Percentiles rank a stretch among this genome's conserved stretches.
Evolutionary conservation across 2,888 invertebrate species (phyloP).

Genomic region (Andrena flavipes): DNA sequence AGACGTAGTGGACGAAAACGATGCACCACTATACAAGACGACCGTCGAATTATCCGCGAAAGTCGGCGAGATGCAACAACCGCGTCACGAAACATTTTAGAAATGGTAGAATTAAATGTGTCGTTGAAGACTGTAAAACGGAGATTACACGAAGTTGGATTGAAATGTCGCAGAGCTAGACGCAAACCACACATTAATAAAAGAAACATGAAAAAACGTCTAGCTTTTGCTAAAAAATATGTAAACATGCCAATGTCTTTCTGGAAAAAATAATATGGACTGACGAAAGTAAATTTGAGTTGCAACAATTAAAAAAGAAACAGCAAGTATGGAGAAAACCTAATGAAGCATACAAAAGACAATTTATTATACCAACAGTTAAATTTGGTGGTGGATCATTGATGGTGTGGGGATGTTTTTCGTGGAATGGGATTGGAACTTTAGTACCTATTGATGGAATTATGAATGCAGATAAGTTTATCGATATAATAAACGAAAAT

Average conservation of each 20-base stretch:
- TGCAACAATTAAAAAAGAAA: neutral
- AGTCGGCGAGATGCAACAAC: neutral
- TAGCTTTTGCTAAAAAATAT: neutral
- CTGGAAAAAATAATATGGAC: neutral
- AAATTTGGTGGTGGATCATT: neutral
- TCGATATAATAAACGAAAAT: slow-evolving; percentile 8
- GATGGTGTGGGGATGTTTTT: neutral
- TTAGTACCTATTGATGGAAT: neutral
- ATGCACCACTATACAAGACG: neutral
- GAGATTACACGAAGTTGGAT: neutral
- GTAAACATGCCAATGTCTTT: slow-evolving; percentile 1
- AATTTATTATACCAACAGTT: neutral
- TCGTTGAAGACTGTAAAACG: neutral
- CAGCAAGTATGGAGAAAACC: neutral
- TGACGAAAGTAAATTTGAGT: neutral
- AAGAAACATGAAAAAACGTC: neutral
- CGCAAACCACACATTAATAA: neutral
- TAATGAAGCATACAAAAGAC: neutral
- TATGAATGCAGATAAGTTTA: neutral
- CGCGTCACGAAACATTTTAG: neutral
- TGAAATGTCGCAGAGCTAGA: neutral
- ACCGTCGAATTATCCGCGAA: slow-evolving; percentile 1
- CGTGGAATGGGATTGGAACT: neutral
- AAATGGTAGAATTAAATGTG: neutral
- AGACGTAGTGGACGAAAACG: neutral